Evolutionary conservation across 2,797 vertebrate species (phyloP).

Genomic region (Betta splendens): DNA sequence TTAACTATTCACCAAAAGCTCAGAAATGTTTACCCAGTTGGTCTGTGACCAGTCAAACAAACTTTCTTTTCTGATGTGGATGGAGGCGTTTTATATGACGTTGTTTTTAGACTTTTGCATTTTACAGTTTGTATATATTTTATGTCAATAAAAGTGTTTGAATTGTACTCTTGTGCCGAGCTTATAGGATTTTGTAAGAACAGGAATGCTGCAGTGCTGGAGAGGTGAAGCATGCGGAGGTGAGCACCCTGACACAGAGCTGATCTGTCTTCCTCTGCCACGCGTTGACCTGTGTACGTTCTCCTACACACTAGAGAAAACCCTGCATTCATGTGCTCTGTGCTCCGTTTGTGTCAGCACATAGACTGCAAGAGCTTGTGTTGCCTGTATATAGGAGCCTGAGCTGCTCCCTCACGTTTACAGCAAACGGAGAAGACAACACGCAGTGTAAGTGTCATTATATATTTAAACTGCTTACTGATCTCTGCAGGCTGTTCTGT

Average conservation of each 20-base stretch:
- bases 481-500: conserved; percentile 42
- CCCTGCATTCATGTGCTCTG: neutral
- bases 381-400: neutral
- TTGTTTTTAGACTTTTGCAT: conserved; percentile 33
- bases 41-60: conserved; percentile 24
- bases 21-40: conserved; percentile 23
- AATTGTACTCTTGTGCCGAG: conserved; percentile 22
- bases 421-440: neutral
- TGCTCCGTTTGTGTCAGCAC: neutral
- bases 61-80: conserved; percentile 16
- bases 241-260: neutral
- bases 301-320: neutral
- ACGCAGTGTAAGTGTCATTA: conserved; percentile 10
- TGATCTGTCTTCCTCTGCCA: neutral
- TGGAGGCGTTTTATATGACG: conserved; percentile 38
- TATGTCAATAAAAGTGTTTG: conserved; percentile 67
- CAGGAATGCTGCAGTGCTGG: neutral
- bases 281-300: neutral
- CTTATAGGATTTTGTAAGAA: neutral
- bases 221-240: neutral
- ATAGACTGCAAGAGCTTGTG: neutral
- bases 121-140: conserved; percentile 64
- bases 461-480: conserved; percentile 28
- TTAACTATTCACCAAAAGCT: conserved; percentile 25
- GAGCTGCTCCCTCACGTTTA: neutral